Evolutionary conservation across 2,797 vertebrate species (phyloP), one percentile per base, ranked within the genome.

Genomic region (Tadarida brasiliensis): DNA sequence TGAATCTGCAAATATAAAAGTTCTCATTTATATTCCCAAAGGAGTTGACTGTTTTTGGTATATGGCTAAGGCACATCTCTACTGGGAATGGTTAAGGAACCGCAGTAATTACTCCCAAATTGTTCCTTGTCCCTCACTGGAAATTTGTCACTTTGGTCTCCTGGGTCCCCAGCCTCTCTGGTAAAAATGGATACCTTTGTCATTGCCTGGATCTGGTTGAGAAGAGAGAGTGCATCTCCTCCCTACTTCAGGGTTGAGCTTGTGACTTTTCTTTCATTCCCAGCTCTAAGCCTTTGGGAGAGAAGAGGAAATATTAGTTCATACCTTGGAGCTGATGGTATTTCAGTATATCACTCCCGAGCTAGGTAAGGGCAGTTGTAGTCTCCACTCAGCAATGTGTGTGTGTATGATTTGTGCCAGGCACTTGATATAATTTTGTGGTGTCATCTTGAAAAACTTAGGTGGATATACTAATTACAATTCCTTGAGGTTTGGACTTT

Each of bases 81-180:
- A 11, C 7, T 65, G 86, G 74, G 95, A 92, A n/a, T 83, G 70
- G 74, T 85, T 83, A 83, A 87, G 12, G 33, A 65, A 90, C 59
- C 24, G 24, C 28, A 93, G 4, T 47, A 85, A 96, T 95, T 82
- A 82, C 15, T 94, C 14, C 78, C 54, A 88, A 96, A 86, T 88
- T 94, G 22, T 90, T 11, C 54, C 24, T 89, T 93, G 20, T 89
- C 15, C 57, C 39, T 96, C 47, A 54, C 54, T 39, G 70, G 78
- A 91, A 92, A 86, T 82, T 68, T 80, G 39, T 30, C 26, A 11
- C 15, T 14, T 54, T 73, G 11, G 24, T 88, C 83, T 81, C 89
- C 15, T 88, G 39, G 73, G 86, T 83, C 74, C 39, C 59, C 26
- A 87, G n/a, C 4, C 1, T 67, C 12, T 35, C 20, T 80, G 24